Evolutionary conservation across 2,113 vertebrate species (phyloP).

Genomic region (Gracilinanus agilis): DNA sequence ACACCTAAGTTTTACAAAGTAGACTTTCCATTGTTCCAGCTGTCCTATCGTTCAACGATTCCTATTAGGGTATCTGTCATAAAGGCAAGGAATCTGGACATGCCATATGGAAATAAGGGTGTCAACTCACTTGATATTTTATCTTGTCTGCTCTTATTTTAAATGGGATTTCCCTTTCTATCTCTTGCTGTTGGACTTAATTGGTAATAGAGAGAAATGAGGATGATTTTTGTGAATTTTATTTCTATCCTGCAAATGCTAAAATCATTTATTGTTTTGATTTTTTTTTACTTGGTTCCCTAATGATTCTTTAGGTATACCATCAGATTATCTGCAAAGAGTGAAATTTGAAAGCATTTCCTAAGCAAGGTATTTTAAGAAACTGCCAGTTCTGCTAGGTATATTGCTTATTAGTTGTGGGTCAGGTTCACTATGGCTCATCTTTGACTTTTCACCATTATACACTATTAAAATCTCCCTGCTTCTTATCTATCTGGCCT

Average conservation of each 20-base stretch:
- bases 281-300: too few relatives aligned
- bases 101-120: neutral
- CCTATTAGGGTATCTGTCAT: neutral
- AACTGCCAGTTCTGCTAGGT: neutral
- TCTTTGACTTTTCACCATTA: neutral
- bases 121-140: neutral
- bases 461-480: neutral
- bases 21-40: neutral
- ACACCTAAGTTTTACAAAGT: neutral
- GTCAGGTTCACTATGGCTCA: neutral
- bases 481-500: neutral
- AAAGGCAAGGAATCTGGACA: neutral
- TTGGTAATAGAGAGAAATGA: too few relatives aligned
- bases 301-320: too few relatives aligned
- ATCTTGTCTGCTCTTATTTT: too few relatives aligned
- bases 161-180: too few relatives aligned
- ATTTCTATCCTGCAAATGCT: too few relatives aligned
- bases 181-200: too few relatives aligned
- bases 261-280: too few relatives aligned
- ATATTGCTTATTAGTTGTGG: neutral
- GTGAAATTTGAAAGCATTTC: neutral
- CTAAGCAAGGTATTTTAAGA: neutral
- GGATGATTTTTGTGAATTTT: too few relatives aligned
- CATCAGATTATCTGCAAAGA: too few relatives aligned
- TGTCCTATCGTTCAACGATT: neutral